Percentiles rank a stretch among this genome's conserved stretches.
Conservation (phyloP, 1,140 invertebrate genomes). For the Acyrthosiphon pisum region DNA sequence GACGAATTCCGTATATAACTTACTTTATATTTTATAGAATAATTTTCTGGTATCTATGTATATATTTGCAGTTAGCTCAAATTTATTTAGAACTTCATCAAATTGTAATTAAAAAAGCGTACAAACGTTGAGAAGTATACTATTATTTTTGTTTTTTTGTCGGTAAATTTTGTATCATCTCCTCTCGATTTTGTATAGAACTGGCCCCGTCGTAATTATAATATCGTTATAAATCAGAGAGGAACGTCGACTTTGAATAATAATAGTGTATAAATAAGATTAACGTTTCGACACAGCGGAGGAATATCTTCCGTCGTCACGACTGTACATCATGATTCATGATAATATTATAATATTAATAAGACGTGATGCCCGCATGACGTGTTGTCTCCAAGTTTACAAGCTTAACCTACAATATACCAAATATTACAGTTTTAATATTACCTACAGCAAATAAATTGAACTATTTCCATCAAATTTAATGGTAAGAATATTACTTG, state of each 20-base stretch:
- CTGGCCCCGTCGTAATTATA: neutral
- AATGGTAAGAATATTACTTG: no score
- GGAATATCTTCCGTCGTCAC: neutral
- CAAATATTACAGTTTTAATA: neutral
- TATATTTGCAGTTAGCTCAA: neutral
- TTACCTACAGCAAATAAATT: neutral
- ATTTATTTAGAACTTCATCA: neutral
- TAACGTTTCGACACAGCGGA: neutral
- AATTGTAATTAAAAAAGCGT: neutral
- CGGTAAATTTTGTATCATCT: neutral
- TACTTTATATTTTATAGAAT: no score
- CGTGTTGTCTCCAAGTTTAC: neutral
- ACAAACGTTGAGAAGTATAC: neutral
- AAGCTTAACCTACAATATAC: neutral
- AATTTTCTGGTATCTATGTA: no score
- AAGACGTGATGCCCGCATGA: neutral
- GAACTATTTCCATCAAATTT: no score
- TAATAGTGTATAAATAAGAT: neutral
- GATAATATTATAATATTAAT: neutral
- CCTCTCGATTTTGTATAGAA: neutral
- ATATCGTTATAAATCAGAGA: neutral
- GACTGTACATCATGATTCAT: slow-evolving; percentile 10
- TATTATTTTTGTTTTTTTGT: neutral
- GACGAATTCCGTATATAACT: no score
- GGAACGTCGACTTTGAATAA: slow-evolving; percentile 3